These are phyloP conservation scores for Alca torda DNA, from an alignment of 2,797 vertebrate genomes.

Conservation along the genomic window DNA sequence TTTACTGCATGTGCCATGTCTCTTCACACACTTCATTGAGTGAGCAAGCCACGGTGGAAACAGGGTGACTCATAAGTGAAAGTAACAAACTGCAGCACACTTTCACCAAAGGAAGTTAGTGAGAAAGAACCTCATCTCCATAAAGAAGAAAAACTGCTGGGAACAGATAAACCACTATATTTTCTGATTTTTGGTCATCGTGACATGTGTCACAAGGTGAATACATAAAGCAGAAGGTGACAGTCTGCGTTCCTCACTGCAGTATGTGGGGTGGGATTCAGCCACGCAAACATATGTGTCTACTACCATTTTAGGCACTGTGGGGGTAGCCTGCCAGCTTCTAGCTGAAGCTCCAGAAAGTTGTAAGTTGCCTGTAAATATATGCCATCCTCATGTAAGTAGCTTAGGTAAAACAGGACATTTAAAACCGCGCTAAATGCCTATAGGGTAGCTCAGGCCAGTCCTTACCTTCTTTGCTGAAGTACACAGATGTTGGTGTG, in stretches of 20 bases:
- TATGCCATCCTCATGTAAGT: not conserved
- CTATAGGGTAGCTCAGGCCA: not conserved
- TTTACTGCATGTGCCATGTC: not conserved
- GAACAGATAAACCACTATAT: fast-evolving
- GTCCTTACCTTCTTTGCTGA: not conserved
- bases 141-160: not conserved
- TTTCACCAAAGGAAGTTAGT: not conserved
- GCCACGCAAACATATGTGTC: not conserved
- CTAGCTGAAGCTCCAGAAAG: not conserved
- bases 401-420: not conserved
- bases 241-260: not conserved
- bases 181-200: not conserved
- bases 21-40: not conserved
- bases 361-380: not conserved
- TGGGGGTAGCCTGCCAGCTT: not conserved
- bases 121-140: not conserved
- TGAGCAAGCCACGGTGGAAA: not conserved
- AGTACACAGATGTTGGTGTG: not conserved
- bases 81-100: not conserved
- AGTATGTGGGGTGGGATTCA: not conserved
- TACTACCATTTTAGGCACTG: not conserved
- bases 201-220: not conserved
- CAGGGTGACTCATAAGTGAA: not conserved
- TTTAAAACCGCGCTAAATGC: not conserved
- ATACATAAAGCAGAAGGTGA: not conserved